These are phyloP conservation scores for Lacanobia oleracea DNA, from an alignment of 2,888 invertebrate genomes.

Conservation along the genomic window DNA sequence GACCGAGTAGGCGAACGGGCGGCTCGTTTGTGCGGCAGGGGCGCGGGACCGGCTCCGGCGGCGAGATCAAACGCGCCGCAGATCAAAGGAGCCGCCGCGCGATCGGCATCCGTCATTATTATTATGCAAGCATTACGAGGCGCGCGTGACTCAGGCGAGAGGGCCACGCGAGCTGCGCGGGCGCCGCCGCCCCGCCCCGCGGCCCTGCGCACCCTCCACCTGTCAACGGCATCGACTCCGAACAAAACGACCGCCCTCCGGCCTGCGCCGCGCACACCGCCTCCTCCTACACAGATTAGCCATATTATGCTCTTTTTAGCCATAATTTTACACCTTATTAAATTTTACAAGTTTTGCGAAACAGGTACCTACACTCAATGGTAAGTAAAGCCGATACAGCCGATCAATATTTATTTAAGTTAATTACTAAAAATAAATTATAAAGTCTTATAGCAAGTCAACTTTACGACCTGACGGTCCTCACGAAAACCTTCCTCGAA, in stretches of 20 bases:
- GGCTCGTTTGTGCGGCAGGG: constrained; percentile 89
- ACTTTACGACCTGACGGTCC: not conserved
- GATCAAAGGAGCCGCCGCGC: constrained; percentile 90
- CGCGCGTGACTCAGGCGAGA: constrained; percentile 90
- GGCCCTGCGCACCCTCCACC: constrained; percentile 77
- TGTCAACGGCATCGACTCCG: constrained; percentile 74
- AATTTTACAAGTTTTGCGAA: constrained; percentile 56
- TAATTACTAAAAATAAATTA: not conserved
- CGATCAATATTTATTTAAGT: constrained; percentile 1
- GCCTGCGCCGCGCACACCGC: constrained; percentile 63
- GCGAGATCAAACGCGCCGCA: constrained; percentile 89
- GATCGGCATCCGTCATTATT: constrained; percentile 91
- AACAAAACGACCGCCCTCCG: constrained; percentile 74
- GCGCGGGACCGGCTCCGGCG: constrained; percentile 88
- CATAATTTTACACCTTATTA: constrained; percentile 77
- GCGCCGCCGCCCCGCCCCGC: constrained; percentile 79
- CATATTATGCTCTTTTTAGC: constrained; percentile 68
- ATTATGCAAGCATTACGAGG: constrained; percentile 91
- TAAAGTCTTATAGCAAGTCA: not conserved
- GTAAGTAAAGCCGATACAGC: not conserved
- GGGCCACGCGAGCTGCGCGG: constrained; percentile 89
- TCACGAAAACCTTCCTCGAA: not conserved
- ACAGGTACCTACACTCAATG: not conserved
- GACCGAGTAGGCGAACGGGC: constrained; percentile 89
- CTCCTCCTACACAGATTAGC: constrained; percentile 75